phyloP scores from a whole-genome alignment of 2,113 vertebrate species.

The Myxocyprinus asiaticus region DNA sequence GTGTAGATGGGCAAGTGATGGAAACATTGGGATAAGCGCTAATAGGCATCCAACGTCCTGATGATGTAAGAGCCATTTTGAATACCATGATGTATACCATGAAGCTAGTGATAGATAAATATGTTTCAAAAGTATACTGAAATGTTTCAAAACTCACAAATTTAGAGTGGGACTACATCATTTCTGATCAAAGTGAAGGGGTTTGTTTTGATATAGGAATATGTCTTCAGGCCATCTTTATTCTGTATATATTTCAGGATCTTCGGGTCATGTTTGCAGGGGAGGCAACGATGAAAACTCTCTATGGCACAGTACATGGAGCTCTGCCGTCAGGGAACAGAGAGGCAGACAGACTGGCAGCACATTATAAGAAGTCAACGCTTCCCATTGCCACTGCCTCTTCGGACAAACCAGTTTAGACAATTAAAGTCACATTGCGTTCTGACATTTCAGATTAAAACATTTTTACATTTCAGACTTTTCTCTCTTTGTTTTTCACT shows the following conservation, averaged over 20 bases:
- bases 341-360: constrained; percentile 56
- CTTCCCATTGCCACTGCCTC: neutral
- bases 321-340: constrained; percentile 54
- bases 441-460: too few relatives aligned
- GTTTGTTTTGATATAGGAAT: too few relatives aligned
- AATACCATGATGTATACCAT: neutral
- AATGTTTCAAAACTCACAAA: too few relatives aligned
- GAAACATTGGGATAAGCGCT: constrained; percentile 55
- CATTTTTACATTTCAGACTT: too few relatives aligned
- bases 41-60: constrained; percentile 24
- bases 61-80: neutral
- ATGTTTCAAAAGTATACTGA: too few relatives aligned
- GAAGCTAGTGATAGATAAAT: too few relatives aligned
- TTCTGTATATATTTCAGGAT: constrained; percentile 43
- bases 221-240: too few relatives aligned
- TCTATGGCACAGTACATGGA: constrained; percentile 60
- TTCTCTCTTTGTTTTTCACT: too few relatives aligned
- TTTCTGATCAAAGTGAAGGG: too few relatives aligned
- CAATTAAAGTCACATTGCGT: neutral
- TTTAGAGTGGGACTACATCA: too few relatives aligned
- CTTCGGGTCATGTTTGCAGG: constrained; percentile 61
- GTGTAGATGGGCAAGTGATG: constrained; percentile 47
- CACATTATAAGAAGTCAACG: constrained; percentile 42
- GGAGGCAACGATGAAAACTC: constrained; percentile 54
- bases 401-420: constrained; percentile 12